These are phyloP conservation scores for Slavum lentiscoides DNA, from an alignment of 2,888 invertebrate species.

Conservation along the genomic window DNA sequence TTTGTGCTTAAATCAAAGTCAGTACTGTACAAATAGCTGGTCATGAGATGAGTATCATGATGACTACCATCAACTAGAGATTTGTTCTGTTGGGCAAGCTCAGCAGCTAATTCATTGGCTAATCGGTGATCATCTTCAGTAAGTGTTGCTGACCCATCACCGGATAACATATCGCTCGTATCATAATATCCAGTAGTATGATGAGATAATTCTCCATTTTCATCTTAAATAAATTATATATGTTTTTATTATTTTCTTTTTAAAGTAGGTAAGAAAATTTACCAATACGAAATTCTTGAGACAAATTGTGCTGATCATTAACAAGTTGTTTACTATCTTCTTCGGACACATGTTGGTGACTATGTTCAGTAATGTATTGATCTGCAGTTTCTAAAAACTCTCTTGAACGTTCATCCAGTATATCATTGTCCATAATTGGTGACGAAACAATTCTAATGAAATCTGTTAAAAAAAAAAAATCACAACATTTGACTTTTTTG, in stretches of 20 bases:
- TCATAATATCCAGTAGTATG: slow-evolving; percentile 46
- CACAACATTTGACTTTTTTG: background rate
- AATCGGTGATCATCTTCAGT: slow-evolving; percentile 67
- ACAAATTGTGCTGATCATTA: slow-evolving; percentile 36
- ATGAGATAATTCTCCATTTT: slow-evolving; percentile 49
- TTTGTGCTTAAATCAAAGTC: slow-evolving; percentile 43
- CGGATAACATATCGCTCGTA: slow-evolving; percentile 45
- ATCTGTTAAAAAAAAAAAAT: background rate
- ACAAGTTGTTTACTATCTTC: slow-evolving; percentile 43
- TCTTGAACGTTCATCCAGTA: slow-evolving; percentile 47
- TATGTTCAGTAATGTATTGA: slow-evolving; percentile 47
- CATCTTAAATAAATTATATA: slow-evolving; percentile 26
- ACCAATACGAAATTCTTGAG: slow-evolving; percentile 47
- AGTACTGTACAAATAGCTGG: slow-evolving; percentile 51
- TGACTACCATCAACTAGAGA: slow-evolving; percentile 44
- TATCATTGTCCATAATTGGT: slow-evolving; percentile 46
- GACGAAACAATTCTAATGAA: background rate
- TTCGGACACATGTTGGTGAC: slow-evolving; percentile 49
- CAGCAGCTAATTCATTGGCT: slow-evolving; percentile 68
- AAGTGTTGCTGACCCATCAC: slow-evolving; percentile 56
- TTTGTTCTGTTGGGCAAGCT: slow-evolving; percentile 58
- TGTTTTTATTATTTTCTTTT: background rate
- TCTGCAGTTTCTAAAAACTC: slow-evolving; percentile 51
- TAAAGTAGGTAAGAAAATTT: background rate
- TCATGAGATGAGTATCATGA: slow-evolving; percentile 46